phyloP scores from a whole-genome alignment of 1,140 invertebrate species.

The Aphelenchoides besseyi region DNA sequence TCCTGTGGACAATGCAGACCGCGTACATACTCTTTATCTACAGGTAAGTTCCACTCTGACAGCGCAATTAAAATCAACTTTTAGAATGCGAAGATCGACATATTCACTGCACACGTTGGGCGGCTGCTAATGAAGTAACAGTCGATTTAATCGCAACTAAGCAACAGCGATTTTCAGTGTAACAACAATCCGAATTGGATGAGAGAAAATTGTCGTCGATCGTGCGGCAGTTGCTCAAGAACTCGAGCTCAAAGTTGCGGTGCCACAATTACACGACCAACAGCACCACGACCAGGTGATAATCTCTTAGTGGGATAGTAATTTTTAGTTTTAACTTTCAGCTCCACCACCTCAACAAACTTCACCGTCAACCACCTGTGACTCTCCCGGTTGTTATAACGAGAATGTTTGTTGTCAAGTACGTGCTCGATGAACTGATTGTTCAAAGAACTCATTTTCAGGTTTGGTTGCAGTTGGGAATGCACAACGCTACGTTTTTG shows the following conservation, averaged over 20 bases:
- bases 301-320: neutral
- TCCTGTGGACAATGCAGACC: conserved; percentile 30
- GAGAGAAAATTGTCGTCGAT: conserved; percentile 33
- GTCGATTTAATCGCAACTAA: conserved; percentile 4
- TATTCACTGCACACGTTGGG: conserved; percentile 29
- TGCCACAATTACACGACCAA: neutral
- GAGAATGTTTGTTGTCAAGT: conserved; percentile 48
- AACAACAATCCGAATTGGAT: conserved; percentile 27
- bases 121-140: conserved; percentile 24
- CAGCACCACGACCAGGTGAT: neutral
- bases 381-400: conserved; percentile 43
- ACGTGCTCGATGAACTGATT: too few relatives aligned
- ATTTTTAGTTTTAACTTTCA: neutral
- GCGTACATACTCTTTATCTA: neutral
- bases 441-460: too few relatives aligned
- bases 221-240: conserved; percentile 6
- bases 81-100: conserved; percentile 43
- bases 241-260: conserved; percentile 10
- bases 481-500: too few relatives aligned
- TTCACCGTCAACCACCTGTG: conserved; percentile 18
- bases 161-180: neutral
- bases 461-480: too few relatives aligned
- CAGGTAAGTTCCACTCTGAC: neutral
- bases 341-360: neutral
- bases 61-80: conserved; percentile 5